Evolutionary conservation across 2,888 invertebrate genomes (phyloP), one percentile per base, ranked within the genome.

Genomic region (Alloplasta piceator): DNA sequence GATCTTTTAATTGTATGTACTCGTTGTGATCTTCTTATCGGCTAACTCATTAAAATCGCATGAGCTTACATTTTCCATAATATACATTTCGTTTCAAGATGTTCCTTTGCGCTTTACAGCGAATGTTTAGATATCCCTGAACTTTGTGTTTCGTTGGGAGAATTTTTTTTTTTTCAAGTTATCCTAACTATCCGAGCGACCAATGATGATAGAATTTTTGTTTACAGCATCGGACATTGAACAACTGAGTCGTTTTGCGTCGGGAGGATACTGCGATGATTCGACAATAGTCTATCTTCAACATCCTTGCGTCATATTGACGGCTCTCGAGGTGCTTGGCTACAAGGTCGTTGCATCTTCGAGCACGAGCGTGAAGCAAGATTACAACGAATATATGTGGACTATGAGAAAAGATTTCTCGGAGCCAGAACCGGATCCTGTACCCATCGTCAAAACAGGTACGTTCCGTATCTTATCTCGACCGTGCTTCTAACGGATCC

Each of bases 381-480:
- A 97, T 91, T 96, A 97, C 91, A 97, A 97, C 94, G 97, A 97
- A 91, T 97, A 97, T 89, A 97, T 97, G 96, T 97, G 97, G 97
- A 98, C 97, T 92, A 96, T 97, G 96, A 95, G 97, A 93, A 97
- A 96, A 92, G 97, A 97, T 87, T 97, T 97, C 92, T 94, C 95
- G 55, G 96, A 96, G 89, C 97, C 97, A 73, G 97, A 97, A 92
- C 97, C 97, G 36, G 94, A 90, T 83, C 81, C 88, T 68, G 88
- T 89, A 70, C 80, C 87, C 66, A 86, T 88, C 70, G 86, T 89
- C 68, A 89, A 90, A 81, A 71, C 89, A 86, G 90, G 91, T 90
- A 88, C 68, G 86, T 87, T 72, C 26, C 68, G 58, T 46, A 7
- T 26, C 26, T 26, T 26, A 26, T 26, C 26, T 26, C 26, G 1